A percentile compares a stretch with the other conserved stretches of the same genome.
These are phyloP conservation scores for Gallinago media DNA, from an alignment of 2,113 vertebrate genomes.

Conservation along the genomic window DNA sequence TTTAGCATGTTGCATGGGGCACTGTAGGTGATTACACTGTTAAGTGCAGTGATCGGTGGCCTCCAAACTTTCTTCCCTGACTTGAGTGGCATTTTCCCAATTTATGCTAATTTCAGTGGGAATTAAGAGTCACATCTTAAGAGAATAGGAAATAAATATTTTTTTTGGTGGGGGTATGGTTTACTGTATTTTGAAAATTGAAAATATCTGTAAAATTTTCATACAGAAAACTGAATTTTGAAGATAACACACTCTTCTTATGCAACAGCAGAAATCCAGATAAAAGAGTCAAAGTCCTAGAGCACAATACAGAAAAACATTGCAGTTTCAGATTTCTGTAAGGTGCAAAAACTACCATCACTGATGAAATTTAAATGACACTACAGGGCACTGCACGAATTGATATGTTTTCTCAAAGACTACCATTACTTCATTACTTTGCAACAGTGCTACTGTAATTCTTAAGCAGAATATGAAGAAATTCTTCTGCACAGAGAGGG, in stretches of 20 bases:
- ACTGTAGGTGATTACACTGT: neutral
- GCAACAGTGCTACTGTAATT: neutral
- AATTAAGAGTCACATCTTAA: neutral
- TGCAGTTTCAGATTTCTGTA: neutral
- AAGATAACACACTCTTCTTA: neutral
- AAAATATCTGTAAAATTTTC: neutral
- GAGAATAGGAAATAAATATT: neutral
- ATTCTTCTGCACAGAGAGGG: neutral
- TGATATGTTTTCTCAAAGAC: neutral
- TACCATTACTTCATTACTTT: neutral
- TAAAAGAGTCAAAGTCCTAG: neutral
- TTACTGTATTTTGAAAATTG: neutral
- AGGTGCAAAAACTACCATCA: neutral
- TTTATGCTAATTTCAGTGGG: neutral
- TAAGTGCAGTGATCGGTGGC: neutral
- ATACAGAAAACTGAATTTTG: neutral
- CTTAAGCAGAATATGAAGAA: neutral
- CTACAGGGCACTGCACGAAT: neutral
- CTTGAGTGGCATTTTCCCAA: neutral
- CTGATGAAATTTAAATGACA: neutral
- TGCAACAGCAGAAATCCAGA: neutral
- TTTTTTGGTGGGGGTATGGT: neutral
- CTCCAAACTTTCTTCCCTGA: neutral
- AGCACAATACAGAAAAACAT: neutral
- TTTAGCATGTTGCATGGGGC: neutral